Conservation (phyloP, 2,113 vertebrate species). For the Plecotus auritus region DNA sequence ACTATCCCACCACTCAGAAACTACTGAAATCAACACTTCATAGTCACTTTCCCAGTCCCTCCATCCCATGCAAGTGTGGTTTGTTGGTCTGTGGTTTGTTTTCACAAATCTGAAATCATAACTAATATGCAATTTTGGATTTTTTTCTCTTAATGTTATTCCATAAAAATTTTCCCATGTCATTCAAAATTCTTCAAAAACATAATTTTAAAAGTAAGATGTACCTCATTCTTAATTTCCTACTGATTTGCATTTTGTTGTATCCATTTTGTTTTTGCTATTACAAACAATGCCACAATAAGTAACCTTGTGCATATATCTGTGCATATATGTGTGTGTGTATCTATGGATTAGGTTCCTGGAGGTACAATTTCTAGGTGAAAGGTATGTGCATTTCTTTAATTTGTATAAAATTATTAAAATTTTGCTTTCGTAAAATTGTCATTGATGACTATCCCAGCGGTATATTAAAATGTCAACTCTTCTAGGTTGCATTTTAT, state of each 20-base stretch:
- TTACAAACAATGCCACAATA: background rate
- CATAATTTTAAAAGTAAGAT: background rate
- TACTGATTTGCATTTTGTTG: background rate
- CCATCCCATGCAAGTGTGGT: background rate
- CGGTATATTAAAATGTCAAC: background rate
- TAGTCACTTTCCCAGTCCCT: background rate
- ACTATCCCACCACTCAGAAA: background rate
- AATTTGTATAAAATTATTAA: background rate
- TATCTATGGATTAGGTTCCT: background rate
- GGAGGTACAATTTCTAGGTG: background rate
- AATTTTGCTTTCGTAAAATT: background rate
- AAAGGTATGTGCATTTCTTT: background rate
- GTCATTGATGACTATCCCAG: background rate
- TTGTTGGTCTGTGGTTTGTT: background rate
- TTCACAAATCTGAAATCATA: background rate
- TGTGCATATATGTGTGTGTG: too few species aligned
- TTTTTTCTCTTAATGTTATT: background rate
- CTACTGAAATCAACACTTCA: background rate
- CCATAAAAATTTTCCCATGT: background rate
- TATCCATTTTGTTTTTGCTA: background rate
- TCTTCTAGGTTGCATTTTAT: background rate
- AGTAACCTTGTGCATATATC: background rate
- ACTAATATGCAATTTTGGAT: background rate
- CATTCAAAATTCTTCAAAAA: slow-evolving; percentile 41
- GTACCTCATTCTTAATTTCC: background rate